Percentiles rank a stretch among this genome's conserved stretches.
Conservation (phyloP, 2,113 vertebrate genomes). For the Etia nguti region DNA sequence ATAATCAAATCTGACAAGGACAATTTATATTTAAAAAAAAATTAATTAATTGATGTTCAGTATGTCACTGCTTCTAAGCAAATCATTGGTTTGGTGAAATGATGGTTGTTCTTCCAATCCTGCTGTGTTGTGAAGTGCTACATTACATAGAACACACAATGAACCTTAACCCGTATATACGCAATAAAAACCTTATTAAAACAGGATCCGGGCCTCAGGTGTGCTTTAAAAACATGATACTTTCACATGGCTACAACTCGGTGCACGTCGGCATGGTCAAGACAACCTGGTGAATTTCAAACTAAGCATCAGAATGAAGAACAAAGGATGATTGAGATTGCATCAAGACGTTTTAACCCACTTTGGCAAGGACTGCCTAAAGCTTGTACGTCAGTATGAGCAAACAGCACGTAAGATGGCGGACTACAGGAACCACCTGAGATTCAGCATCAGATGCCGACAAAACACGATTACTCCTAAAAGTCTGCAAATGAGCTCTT, state of each 20-base stretch:
- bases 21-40: not conserved
- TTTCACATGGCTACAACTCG: rapidly evolving
- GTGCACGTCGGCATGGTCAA: not conserved
- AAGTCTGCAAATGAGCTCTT: no score
- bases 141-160: slow-evolving; percentile 39
- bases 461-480: no score
- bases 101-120: slow-evolving; percentile 42
- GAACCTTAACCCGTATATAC: slow-evolving; percentile 44
- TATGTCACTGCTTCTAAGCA: slow-evolving; percentile 31
- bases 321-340: no score
- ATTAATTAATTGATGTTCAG: slow-evolving; percentile 39
- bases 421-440: no score
- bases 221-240: not conserved
- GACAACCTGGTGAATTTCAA: not conserved
- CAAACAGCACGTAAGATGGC: no score
- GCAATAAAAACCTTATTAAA: slow-evolving; percentile 60
- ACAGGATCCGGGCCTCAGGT: not conserved
- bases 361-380: no score
- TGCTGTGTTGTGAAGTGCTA: slow-evolving; percentile 60
- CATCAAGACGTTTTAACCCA: no score
- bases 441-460: no score
- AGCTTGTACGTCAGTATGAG: no score
- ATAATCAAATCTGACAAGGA: slow-evolving; percentile 9
- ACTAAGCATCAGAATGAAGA: not conserved
- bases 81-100: slow-evolving; percentile 54